Conservation (phyloP, 2,888 invertebrate species). For the Drosophila colorata region DNA sequence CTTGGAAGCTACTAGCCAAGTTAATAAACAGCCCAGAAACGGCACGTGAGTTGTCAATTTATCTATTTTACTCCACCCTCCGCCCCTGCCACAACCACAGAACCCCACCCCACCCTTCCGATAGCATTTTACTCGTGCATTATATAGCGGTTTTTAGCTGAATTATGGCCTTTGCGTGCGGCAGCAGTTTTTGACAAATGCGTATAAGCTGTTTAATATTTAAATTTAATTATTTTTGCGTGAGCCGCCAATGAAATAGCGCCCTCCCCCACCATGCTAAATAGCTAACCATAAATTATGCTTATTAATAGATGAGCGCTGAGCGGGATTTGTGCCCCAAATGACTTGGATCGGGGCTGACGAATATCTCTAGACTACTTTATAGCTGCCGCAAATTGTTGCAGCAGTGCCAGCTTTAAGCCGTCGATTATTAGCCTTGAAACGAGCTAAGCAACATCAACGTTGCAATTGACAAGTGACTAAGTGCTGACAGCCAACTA, state of each 20-base stretch:
- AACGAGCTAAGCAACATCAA: slow-evolving; percentile 42
- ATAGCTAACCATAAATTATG: slow-evolving; percentile 65
- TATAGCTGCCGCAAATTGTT: slow-evolving; percentile 1
- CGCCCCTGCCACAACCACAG: background rate
- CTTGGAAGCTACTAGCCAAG: slow-evolving; percentile 13
- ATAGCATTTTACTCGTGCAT: slow-evolving; percentile 29
- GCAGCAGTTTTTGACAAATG: slow-evolving; percentile 71
- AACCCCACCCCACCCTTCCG: background rate
- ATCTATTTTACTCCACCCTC: slow-evolving; percentile 22
- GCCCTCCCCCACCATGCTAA: slow-evolving; percentile 23
- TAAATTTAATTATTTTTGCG: slow-evolving; percentile 80
- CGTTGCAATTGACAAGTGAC: slow-evolving; percentile 61
- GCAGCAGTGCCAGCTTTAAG: slow-evolving; percentile 56
- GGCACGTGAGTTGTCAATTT: slow-evolving; percentile 68
- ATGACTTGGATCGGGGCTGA: background rate
- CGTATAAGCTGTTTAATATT: slow-evolving; percentile 77
- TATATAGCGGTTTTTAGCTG: slow-evolving; percentile 65
- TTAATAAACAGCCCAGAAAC: slow-evolving; percentile 42
- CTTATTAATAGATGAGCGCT: slow-evolving; percentile 66
- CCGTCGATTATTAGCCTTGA: slow-evolving; percentile 59
- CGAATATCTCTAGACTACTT: background rate
- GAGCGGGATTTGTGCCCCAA: slow-evolving; percentile 25
- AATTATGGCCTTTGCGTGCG: slow-evolving; percentile 68
- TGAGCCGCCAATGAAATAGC: slow-evolving; percentile 36
- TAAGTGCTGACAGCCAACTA: slow-evolving; percentile 65